Evolutionary conservation across 2,113 vertebrate genomes (phyloP).

Genomic region (Corythornis madagascariensis): DNA sequence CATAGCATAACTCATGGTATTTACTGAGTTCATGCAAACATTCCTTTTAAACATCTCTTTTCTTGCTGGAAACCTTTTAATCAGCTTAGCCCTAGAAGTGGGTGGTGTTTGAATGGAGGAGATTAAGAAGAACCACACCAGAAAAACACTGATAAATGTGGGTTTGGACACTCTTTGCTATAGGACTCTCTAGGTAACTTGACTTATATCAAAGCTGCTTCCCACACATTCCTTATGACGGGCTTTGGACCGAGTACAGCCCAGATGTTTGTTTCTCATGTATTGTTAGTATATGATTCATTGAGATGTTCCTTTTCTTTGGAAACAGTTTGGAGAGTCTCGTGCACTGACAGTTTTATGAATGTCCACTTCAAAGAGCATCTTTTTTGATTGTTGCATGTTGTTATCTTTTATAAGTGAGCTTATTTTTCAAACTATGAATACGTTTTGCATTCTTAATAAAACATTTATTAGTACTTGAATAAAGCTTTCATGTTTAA

Average conservation of each 20-base stretch:
- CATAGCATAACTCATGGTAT: background rate
- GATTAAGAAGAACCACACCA: background rate
- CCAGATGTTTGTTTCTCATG: background rate
- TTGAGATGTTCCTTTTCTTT: background rate
- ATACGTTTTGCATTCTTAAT: background rate
- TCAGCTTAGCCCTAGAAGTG: background rate
- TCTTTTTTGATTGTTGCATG: background rate
- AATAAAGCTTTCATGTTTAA: background rate
- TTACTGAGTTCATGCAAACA: background rate
- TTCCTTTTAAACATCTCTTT: background rate
- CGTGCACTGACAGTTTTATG: background rate
- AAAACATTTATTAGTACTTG: background rate
- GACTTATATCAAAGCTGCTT: background rate
- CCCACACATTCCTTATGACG: background rate
- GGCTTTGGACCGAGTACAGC: background rate
- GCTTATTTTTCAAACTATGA: background rate
- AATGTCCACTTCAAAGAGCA: background rate
- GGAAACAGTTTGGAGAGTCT: background rate
- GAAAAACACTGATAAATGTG: background rate
- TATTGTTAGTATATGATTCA: background rate
- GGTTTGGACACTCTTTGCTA: background rate
- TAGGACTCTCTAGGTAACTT: background rate
- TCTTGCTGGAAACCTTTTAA: background rate
- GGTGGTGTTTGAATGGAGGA: background rate
- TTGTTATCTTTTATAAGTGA: background rate